Conservation (phyloP, 2,797 vertebrate species). For the Catostomus latipinnis region DNA sequence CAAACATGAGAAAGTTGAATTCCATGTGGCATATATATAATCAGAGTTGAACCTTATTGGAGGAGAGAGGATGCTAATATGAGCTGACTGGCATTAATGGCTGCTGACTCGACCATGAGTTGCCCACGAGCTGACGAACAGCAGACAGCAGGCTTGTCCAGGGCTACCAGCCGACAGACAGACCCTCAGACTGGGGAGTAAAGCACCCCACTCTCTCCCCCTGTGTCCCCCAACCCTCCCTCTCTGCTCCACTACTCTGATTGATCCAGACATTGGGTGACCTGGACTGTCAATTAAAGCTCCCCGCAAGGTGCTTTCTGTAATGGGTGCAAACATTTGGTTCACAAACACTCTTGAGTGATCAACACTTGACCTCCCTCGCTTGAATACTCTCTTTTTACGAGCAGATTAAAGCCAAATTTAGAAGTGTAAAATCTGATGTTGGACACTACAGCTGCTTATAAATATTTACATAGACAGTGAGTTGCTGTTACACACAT, state of each 20-base stretch:
- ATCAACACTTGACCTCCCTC: not conserved
- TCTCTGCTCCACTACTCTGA: conserved; percentile 52
- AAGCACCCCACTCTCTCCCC: conserved; percentile 43
- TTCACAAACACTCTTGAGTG: conserved; percentile 21
- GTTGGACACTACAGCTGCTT: conserved; percentile 11
- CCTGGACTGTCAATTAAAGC: conserved; percentile 57
- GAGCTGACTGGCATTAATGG: conserved; percentile 62
- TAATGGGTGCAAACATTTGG: conserved; percentile 33
- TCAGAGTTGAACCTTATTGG: not conserved
- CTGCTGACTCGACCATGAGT: conserved; percentile 57
- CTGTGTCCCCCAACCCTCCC: conserved; percentile 38
- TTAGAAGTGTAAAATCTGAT: conserved; percentile 40
- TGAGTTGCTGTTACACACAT: conserved; percentile 22
- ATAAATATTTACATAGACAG: conserved; percentile 35
- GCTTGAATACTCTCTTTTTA: not conserved
- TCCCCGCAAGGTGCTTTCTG: conserved; percentile 56
- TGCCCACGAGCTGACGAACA: conserved; percentile 48
- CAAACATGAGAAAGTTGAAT: not conserved
- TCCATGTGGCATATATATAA: not conserved
- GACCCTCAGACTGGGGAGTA: conserved; percentile 13
- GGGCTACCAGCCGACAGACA: conserved; percentile 20
- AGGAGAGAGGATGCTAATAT: conserved; percentile 45
- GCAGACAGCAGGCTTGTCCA: conserved; percentile 44
- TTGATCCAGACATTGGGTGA: conserved; percentile 63
- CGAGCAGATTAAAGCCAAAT: conserved; percentile 39